Conservation (phyloP, 2,888 invertebrate genomes). For the Eupithecia inturbata region DNA sequence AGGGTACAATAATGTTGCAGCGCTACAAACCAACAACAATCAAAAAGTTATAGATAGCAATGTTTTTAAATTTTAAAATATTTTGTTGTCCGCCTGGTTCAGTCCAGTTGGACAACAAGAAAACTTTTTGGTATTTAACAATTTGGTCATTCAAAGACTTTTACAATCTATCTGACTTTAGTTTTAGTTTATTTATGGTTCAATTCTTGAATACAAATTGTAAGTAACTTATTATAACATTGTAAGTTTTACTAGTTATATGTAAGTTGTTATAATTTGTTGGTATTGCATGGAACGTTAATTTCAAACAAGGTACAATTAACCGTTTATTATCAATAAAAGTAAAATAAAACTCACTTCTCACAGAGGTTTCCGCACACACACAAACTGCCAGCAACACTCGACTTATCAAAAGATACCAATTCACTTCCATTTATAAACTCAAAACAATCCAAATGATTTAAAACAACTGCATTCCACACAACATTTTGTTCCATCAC, state of each 20-base stretch:
- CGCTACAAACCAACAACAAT: not conserved
- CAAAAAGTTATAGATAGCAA: not conserved
- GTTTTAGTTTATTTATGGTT: not conserved
- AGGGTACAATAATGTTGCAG: not conserved
- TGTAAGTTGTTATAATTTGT: no score
- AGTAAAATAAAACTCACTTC: constrained; percentile 63
- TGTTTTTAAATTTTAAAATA: no score
- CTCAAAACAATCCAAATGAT: constrained; percentile 54
- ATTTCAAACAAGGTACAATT: not conserved
- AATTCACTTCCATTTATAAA: constrained; percentile 81
- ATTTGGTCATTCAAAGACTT: not conserved
- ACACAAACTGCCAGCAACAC: constrained; percentile 59
- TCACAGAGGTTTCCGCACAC: constrained; percentile 60
- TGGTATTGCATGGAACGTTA: not conserved
- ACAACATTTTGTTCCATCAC: constrained; percentile 75
- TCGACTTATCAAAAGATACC: constrained; percentile 66
- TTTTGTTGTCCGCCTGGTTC: not conserved
- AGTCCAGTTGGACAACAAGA: not conserved
- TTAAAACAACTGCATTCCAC: constrained; percentile 59
- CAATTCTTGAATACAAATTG: no score
- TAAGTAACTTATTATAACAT: not conserved
- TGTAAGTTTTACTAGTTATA: no score
- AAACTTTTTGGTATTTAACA: not conserved
- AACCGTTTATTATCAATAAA: no score
- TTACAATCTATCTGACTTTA: not conserved